phyloP scores from a whole-genome alignment of 2,113 vertebrate species.

The Eleginops maclovinus region DNA sequence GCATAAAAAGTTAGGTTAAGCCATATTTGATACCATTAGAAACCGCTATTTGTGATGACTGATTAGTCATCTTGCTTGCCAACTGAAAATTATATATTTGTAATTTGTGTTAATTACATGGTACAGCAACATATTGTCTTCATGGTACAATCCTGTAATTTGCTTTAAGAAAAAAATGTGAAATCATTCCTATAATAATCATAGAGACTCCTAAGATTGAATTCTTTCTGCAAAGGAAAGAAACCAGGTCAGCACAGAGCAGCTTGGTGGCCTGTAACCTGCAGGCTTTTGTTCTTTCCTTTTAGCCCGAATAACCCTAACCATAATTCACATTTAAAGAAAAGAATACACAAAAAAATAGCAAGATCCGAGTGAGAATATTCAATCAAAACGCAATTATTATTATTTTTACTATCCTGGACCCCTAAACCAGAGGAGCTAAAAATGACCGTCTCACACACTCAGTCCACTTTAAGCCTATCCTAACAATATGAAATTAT shows the following conservation, averaged over 20 bases:
- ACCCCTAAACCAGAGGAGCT: neutral
- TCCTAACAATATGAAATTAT: slow-evolving; percentile 1
- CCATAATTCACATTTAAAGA: neutral
- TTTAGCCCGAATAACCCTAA: neutral
- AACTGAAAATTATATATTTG: slow-evolving; percentile 52
- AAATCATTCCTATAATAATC: neutral
- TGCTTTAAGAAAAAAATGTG: neutral
- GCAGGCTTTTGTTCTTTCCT: neutral
- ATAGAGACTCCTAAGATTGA: neutral
- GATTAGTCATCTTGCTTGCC: slow-evolving; percentile 42
- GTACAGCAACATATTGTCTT: slow-evolving; percentile 26
- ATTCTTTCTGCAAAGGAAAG: neutral
- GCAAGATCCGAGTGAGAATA: neutral
- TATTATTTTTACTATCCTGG: no score
- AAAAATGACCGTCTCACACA: neutral
- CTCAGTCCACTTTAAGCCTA: neutral
- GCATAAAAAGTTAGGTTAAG: slow-evolving; percentile 26
- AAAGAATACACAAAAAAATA: neutral
- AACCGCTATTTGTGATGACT: slow-evolving; percentile 39
- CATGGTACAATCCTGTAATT: slow-evolving; percentile 27
- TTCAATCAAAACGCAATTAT: slow-evolving; percentile 12
- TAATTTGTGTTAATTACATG: slow-evolving; percentile 33
- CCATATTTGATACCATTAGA: slow-evolving; percentile 19
- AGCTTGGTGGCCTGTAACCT: neutral
- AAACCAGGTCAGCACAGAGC: slow-evolving; percentile 4